Evolutionary conservation across 2,113 vertebrate species (phyloP).

Genomic region (Ctenodactylus gundi): DNA sequence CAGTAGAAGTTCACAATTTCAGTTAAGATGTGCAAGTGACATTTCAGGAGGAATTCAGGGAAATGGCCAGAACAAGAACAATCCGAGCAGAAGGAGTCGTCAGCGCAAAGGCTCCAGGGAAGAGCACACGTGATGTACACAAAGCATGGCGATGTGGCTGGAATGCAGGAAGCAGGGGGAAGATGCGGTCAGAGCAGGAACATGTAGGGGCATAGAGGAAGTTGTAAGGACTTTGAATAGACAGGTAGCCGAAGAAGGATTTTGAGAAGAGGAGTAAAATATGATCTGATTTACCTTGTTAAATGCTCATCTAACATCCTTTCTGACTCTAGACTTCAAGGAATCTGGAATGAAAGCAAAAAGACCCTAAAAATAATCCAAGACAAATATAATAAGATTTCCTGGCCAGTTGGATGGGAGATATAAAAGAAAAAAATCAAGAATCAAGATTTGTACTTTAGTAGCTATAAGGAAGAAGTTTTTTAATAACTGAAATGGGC

Average conservation of each 20-base stretch:
- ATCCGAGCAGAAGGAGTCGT: not conserved
- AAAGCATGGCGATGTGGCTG: not conserved
- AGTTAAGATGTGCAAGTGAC: not conserved
- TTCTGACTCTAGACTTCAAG: not conserved
- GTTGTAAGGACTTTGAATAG: not conserved
- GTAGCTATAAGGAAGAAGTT: not conserved
- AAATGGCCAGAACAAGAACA: not conserved
- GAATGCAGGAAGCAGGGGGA: not conserved
- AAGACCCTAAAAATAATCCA: not conserved
- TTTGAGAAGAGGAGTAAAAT: not conserved
- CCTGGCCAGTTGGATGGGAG: not conserved
- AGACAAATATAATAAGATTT: not conserved
- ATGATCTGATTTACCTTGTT: not conserved
- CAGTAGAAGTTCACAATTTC: conserved; percentile 29
- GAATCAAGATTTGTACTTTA: not conserved
- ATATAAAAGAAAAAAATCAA: not conserved
- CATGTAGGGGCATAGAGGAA: not conserved
- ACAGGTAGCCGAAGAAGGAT: not conserved
- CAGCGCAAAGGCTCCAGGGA: not conserved
- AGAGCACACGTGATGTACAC: not conserved
- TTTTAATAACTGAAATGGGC: not conserved
- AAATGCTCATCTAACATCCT: not conserved
- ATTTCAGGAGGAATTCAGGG: conserved; percentile 9
- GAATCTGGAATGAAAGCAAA: not conserved
- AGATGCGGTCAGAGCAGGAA: not conserved